Percentiles rank a stretch among this genome's conserved stretches.
Evolutionary conservation across 2,797 vertebrate species (phyloP).

Genomic region (Hozukius guyotensis): DNA sequence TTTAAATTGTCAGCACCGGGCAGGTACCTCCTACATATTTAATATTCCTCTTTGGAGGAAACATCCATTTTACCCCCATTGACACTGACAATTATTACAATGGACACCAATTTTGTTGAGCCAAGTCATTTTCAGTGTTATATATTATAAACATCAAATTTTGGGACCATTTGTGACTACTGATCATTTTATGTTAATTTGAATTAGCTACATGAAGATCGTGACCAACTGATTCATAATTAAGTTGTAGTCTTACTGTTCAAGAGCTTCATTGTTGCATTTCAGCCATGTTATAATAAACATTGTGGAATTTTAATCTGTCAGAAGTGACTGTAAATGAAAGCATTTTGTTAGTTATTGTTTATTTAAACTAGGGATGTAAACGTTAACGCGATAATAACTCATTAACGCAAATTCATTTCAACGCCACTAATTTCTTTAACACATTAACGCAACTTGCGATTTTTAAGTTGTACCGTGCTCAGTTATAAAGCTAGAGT

Average conservation of each 20-base stretch:
- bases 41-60: constrained; percentile 16
- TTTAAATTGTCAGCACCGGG: constrained; percentile 34
- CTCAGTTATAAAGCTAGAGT: too few relatives aligned
- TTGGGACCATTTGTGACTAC: background rate
- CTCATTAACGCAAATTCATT: too few relatives aligned
- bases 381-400: too few relatives aligned
- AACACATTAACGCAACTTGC: too few relatives aligned
- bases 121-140: background rate
- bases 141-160: background rate
- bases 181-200: background rate
- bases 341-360: background rate
- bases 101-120: background rate
- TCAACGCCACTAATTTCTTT: too few relatives aligned
- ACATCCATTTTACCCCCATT: background rate
- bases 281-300: too few relatives aligned
- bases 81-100: background rate
- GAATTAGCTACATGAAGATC: background rate
- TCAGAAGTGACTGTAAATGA: background rate
- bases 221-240: background rate
- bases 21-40: constrained; percentile 46
- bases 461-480: too few relatives aligned
- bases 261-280: background rate
- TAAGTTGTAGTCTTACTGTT: background rate
- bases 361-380: background rate
- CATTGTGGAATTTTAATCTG: background rate